Percentiles rank a stretch among this genome's conserved stretches.
phyloP scores from a whole-genome alignment of 2,113 vertebrate genomes.

The Lepidothrix coronata region DNA sequence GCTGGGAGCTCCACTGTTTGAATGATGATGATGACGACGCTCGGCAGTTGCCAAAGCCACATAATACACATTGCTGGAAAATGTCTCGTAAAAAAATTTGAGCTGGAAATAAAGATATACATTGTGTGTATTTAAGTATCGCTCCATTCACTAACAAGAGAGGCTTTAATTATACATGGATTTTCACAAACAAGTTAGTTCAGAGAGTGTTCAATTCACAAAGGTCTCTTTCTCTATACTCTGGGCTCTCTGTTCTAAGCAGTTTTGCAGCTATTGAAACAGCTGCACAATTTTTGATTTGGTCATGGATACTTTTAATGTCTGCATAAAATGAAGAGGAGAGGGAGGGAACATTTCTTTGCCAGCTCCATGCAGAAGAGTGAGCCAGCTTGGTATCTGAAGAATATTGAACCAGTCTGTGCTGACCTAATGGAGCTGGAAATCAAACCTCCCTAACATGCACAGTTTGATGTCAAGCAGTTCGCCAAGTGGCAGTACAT shows the following conservation, averaged over 20 bases:
- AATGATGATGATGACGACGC: constrained; percentile 58
- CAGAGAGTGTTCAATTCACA: constrained; percentile 68
- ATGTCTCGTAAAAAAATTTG: constrained; percentile 8
- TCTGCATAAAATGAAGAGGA: constrained; percentile 61
- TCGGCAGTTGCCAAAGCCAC: constrained; percentile 48
- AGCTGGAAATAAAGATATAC: constrained; percentile 66
- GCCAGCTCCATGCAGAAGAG: constrained; percentile 34
- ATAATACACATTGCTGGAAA: constrained; percentile 49
- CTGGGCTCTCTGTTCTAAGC: constrained; percentile 58
- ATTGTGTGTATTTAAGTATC: constrained; percentile 62
- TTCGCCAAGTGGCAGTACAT: background rate
- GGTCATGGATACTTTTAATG: constrained; percentile 74
- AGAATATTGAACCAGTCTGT: background rate
- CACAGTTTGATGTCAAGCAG: background rate
- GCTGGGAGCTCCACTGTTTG: constrained; percentile 51
- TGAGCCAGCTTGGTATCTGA: constrained; percentile 48
- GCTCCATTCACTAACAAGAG: constrained; percentile 63
- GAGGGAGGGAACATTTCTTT: constrained; percentile 44
- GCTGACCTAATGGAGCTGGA: constrained; percentile 34
- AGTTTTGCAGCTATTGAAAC: constrained; percentile 70
- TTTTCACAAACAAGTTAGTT: constrained; percentile 73
- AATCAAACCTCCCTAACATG: background rate
- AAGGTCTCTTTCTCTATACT: constrained; percentile 69
- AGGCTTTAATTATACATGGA: constrained; percentile 74
- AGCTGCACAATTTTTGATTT: constrained; percentile 74